Base-by-base conservation (phyloP, 2,797 vertebrate genomes). In the Semotilus atromaculatus region DNA sequence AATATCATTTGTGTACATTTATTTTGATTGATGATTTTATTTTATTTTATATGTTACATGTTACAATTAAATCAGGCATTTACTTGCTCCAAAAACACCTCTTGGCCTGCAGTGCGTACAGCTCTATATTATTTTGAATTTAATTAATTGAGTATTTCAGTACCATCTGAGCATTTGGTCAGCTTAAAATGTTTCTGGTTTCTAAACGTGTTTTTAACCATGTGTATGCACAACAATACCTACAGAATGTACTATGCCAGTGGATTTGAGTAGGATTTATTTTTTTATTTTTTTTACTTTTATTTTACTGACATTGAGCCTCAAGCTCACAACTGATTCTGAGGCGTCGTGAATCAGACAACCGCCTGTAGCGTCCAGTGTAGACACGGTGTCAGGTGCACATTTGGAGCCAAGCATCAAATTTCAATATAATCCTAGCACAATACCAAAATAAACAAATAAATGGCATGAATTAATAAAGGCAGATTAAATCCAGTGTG, bases 401-500 rank as follows among this genome's bases (percentile, higher is more conserved):
- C 3, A 81, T 76, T 16, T 58, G 21, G 34, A 76, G 34, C 73
- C 31, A 55, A 55, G 51, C 51, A 55, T 55, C 31, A 58, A 58
- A 55, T n/a, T n/a, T 40, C 2, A 70, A n/a, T 36, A 34, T 1
- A 5, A 72, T 45, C 16, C 14, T 29, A 34, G 21, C 72, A 53
- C 11, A 75, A 55, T 23, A 60, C 36, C 34, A 77, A 36, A 19
- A 38, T n/a, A 58, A 40, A 55, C 21, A 75, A 34, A 55, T 4
- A 9, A 18, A 55, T 36, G 29, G 31, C 38, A 77, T n/a, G 6
- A 36, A 36, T 60, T 13, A 76, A 60, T 76, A 60, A 60, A 76
- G 29, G 51, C 51, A 43, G 14, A 81, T 71, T 53, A 21, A 70
- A 55, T 55, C 23, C 79, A 80, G 62, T 36, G 62, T 80, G 64